Conservation (phyloP, 2,888 invertebrate species). For the Oligia fasciuncula region DNA sequence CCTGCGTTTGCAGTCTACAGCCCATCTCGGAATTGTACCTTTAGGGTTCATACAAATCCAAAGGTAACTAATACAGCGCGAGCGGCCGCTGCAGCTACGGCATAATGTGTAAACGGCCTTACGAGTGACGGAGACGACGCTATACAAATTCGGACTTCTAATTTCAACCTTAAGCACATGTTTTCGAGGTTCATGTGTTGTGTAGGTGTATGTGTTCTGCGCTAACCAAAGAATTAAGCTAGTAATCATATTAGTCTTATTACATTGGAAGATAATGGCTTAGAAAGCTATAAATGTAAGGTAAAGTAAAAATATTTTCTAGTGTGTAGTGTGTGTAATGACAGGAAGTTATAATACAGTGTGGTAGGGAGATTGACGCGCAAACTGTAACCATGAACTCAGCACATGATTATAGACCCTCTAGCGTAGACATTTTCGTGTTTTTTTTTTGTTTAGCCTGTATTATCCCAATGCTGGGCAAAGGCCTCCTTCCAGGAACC, state of each 20-base stretch:
- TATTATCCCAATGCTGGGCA: neutral
- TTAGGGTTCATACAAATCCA: too few species aligned
- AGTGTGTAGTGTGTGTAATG: neutral
- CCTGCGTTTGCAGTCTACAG: too few species aligned
- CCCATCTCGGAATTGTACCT: too few species aligned
- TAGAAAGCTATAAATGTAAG: neutral
- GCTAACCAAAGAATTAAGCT: conserved; percentile 16
- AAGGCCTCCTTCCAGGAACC: neutral
- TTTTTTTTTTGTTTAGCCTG: neutral
- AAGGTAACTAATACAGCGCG: too few species aligned
- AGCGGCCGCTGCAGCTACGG: too few species aligned
- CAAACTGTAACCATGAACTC: neutral
- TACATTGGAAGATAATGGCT: conserved; percentile 23
- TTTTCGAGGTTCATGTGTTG: neutral
- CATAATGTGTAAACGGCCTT: too few species aligned
- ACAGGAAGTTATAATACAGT: neutral
- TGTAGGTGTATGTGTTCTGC: too few species aligned
- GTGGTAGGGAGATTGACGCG: neutral
- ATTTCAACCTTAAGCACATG: neutral
- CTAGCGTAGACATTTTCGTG: neutral
- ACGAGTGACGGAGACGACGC: too few species aligned
- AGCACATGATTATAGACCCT: neutral
- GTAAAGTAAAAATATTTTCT: conserved; percentile 19
- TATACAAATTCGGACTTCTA: neutral
- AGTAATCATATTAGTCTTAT: conserved; percentile 1